Base-by-base conservation (phyloP, 1,140 invertebrate genomes). In the Holcopasites calliopsidis region DNA sequence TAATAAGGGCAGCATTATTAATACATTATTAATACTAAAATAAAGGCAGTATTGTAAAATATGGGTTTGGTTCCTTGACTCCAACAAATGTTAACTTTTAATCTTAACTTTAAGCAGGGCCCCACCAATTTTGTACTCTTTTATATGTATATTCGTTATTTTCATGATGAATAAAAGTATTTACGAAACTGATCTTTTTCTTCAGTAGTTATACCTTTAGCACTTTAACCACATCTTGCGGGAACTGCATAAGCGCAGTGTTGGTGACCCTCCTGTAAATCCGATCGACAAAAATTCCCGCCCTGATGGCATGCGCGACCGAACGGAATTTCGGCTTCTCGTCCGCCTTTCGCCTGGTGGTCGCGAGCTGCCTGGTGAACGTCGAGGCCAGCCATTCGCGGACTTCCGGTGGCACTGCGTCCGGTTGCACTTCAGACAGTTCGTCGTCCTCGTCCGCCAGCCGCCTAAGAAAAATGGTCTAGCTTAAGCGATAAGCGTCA, bases 321-420 rank as follows among this genome's bases (percentile, higher is more conserved):
- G 97, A 97, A 62, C 97, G 94, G 92, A 99, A 99, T 91, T 96
- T 95, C 21, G 95, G 95, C 86, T 96, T 96, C 88, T 96, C 95
- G 88, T 96, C 96, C 44, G 93, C 94, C 88, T 93, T 95, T 86
- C 93, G 93, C 76, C 94, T 94, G 55, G 94, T 94, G 65, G 94
- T 96, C 69, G 94, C 97, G 90, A 95, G 89, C 89, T 98, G 97
- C 73, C 97, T 93, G 1, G 98, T 99, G 92, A 99, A 99, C n/a
- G 98, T 99, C 50, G 98, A 97, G 23, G 98, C 97, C 85, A 99
- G 90, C 98, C 98, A 99, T 91, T 99, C 97, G 73, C 98, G 94
- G 7, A 99, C 98, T 92, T 99, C 97, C 54, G 95, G 97, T 35
- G 98, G 98, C 35, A 99, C 97, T 7, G 97, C 97, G 89, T 98